phyloP scores from a whole-genome alignment of 2,113 vertebrate genomes.

The Brachyistius frenatus region DNA sequence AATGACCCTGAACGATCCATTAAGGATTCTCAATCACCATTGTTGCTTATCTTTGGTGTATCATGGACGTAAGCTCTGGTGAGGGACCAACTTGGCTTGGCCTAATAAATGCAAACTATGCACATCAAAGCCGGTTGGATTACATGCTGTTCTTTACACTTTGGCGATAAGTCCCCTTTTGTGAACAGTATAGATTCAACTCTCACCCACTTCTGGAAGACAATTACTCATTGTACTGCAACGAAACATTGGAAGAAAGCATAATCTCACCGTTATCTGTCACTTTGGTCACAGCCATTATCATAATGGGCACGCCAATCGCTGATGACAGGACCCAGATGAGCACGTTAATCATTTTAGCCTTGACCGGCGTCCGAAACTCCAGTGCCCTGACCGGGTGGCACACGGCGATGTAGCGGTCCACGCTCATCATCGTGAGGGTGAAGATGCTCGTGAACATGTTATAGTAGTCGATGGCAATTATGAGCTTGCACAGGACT shows the following conservation, averaged over 20 bases:
- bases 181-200: too few species aligned
- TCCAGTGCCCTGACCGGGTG: conserved; percentile 93
- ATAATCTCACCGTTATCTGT: conserved; percentile 84
- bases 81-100: too few species aligned
- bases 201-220: background rate
- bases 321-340: conserved; percentile 95
- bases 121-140: too few species aligned
- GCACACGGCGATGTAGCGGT: conserved; percentile 95
- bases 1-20: too few species aligned
- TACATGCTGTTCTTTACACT: too few species aligned
- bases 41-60: too few species aligned
- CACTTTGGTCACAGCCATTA: conserved; percentile 92
- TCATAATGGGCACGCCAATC: conserved; percentile 93
- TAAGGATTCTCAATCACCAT: too few species aligned
- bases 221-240: background rate
- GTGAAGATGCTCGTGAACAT: conserved; percentile 99
- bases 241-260: background rate
- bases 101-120: too few species aligned
- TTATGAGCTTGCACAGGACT: conserved; percentile 91
- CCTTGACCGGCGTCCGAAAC: conserved; percentile 92
- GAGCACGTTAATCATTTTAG: conserved; percentile 95
- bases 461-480: conserved; percentile 98
- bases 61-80: too few species aligned
- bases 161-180: too few species aligned
- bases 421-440: conserved; percentile 97